Base-by-base conservation (phyloP, 2,797 vertebrate genomes). In the Paguma larvata region DNA sequence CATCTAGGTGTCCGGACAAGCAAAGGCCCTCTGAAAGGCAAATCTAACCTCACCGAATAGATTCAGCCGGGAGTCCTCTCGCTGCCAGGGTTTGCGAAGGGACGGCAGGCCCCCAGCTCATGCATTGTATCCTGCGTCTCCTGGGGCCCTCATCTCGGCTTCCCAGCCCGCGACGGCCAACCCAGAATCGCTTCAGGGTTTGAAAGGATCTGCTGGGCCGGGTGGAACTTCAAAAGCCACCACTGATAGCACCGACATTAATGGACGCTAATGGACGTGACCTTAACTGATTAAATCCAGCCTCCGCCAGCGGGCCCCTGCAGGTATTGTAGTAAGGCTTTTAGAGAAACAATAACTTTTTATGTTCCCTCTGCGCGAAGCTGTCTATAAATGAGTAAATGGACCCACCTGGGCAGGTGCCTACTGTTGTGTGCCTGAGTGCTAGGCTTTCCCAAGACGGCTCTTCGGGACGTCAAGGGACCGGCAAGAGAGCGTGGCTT, bases 271-370 rank as follows among this genome's bases (percentile, higher is more conserved):
- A 97, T 72, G 46, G 51, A 3, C 27, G 0, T 92, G 92, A 95
- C 88, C 95, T 91, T 56, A 16, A 13, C 80, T 77, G 94, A 92
- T 84, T 70, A 46, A 90, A 96, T 75, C 77, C 93, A 80, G 65
- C 11, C 82, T 19, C 34, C 34, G 72, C n/a, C 44, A 13, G 72
- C 13, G 34, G 63, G 53, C 46, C 82, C 38, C 85, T 80, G 38
- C 82, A 73, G 68, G 68, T 41, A 67, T 21, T 38, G 2, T 2
- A 56, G 51, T 6, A 51, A 94, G 75, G 62, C 51, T 96, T 80
- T 94, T 62, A 82, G 48, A 72, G 82, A 78, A 46, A 85, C 34
- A 56, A 30, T 46, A 25, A 41, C 59, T 87, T 95, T 95, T 48
- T 34, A 25, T 77, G 59, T 34, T 32, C 15, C 27, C 27, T 91